Evolutionary conservation across 2,113 vertebrate genomes (phyloP).

Genomic region (Ophthalmolycus amberensis): DNA sequence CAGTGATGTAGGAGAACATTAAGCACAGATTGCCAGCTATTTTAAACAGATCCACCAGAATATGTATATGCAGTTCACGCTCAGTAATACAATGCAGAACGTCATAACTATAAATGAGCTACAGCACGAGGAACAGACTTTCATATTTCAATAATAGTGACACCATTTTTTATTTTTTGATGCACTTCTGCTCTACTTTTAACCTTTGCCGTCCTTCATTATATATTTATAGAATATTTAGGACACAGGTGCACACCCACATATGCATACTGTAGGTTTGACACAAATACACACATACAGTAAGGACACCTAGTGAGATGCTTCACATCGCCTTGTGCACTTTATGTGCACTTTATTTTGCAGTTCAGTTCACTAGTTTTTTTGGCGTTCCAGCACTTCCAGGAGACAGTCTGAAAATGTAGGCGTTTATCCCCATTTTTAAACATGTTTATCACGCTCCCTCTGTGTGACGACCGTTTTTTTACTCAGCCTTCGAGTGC

Average conservation of each 20-base stretch:
- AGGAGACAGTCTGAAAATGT: neutral
- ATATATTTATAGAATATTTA: constrained; percentile 4
- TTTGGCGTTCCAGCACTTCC: neutral
- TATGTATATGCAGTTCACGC: constrained; percentile 5
- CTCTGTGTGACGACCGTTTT: neutral
- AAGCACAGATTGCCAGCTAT: constrained; percentile 9
- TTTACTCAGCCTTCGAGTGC: neutral
- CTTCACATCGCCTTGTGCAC: neutral
- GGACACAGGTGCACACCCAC: neutral
- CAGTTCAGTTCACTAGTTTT: neutral
- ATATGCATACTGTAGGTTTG: neutral
- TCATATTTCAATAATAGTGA: constrained; percentile 27
- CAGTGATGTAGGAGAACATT: constrained; percentile 21
- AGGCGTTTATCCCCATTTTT: neutral
- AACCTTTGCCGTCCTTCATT: neutral
- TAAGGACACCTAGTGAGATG: neutral
- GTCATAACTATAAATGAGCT: constrained; percentile 11
- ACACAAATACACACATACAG: neutral
- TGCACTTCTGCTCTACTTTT: constrained; percentile 14
- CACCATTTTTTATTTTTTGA: constrained; percentile 2
- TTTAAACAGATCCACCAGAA: constrained; percentile 23
- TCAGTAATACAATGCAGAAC: neutral
- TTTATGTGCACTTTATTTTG: neutral
- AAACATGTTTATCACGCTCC: neutral
- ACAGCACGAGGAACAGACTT: neutral